A percentile compares a stretch with the other conserved stretches of the same genome.
Conservation (phyloP, 2,113 vertebrate species). For the Pithys albifrons region DNA sequence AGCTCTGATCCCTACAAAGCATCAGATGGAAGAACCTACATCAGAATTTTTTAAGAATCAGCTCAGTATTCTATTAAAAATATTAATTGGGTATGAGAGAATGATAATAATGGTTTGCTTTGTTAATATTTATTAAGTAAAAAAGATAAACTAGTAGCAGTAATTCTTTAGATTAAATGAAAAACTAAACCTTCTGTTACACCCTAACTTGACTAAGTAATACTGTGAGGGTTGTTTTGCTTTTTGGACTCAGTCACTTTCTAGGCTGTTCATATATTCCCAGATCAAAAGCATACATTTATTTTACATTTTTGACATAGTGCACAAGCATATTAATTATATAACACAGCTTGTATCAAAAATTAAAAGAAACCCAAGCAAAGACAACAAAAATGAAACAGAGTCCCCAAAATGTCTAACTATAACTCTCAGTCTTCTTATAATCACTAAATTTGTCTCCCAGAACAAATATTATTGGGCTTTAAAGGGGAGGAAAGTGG, state of each 20-base stretch:
- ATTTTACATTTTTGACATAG: neutral
- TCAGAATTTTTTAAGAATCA: neutral
- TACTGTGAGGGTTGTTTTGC: neutral
- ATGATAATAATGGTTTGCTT: neutral
- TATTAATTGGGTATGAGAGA: neutral
- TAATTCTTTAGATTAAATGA: neutral
- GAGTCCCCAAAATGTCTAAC: neutral
- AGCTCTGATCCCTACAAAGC: neutral
- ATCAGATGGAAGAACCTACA: neutral
- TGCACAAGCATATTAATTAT: neutral
- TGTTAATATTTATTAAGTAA: neutral
- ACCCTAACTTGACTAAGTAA: neutral
- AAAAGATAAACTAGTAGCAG: neutral
- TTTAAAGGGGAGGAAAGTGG: rapidly evolving
- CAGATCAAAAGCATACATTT: neutral
- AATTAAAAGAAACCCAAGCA: neutral
- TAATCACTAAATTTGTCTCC: neutral
- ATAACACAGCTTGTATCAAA: neutral
- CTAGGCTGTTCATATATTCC: neutral
- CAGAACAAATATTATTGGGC: neutral
- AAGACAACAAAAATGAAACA: neutral
- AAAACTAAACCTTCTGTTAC: neutral
- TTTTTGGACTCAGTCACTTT: neutral
- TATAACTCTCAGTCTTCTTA: neutral
- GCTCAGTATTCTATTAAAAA: neutral